Evolutionary conservation across 2,113 vertebrate species (phyloP).

Genomic region (Cryptomyrus ogoouensis): DNA sequence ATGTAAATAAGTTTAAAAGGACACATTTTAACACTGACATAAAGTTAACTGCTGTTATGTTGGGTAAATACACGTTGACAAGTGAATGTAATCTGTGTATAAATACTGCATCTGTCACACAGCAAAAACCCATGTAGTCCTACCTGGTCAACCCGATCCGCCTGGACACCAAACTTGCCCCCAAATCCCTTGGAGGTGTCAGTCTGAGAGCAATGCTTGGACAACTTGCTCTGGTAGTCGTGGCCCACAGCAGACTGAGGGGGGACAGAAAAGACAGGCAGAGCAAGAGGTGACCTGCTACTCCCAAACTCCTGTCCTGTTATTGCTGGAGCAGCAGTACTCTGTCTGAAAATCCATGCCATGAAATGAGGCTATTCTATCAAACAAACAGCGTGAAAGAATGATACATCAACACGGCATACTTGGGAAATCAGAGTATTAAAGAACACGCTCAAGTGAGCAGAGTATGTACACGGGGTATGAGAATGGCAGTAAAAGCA

Average conservation of each 20-base stretch:
- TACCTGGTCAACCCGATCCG: constrained; percentile 90
- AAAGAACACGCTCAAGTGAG: not conserved
- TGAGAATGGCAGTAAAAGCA: not conserved
- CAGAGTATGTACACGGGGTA: not conserved
- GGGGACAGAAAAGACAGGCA: constrained; percentile 5
- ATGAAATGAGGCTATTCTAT: not conserved
- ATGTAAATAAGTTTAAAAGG: not conserved
- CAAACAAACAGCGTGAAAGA: not conserved
- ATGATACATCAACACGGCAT: not conserved
- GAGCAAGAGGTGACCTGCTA: not conserved
- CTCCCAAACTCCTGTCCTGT: not conserved
- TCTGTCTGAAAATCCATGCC: not conserved
- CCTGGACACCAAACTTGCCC: constrained; percentile 88
- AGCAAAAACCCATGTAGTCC: constrained; percentile 8
- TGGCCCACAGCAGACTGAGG: constrained; percentile 89
- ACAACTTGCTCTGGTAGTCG: constrained; percentile 83
- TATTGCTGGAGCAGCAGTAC: not conserved
- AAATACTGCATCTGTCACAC: not conserved
- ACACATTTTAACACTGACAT: not conserved
- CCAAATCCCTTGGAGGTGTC: constrained; percentile 88
- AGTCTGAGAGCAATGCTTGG: constrained; percentile 90
- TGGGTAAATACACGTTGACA: not conserved
- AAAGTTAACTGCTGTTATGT: not conserved
- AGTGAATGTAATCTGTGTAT: not conserved
- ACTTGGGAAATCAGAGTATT: not conserved